phyloP scores from a whole-genome alignment of 2,797 vertebrate genomes.

The Lepilemur septentrionalis region DNA sequence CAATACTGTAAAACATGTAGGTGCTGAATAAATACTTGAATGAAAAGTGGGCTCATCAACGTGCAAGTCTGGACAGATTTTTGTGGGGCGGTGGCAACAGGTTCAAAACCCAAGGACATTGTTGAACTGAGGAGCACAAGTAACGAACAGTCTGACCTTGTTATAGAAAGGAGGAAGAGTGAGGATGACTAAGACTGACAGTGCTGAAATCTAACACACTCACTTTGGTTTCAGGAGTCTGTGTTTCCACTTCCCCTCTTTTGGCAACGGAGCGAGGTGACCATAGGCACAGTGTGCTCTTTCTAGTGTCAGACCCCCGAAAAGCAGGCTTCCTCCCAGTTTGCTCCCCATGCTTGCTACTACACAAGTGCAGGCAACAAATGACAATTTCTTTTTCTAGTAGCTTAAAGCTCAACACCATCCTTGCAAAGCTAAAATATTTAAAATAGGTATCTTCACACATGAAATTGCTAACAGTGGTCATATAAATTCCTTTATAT shows the following conservation, averaged over 20 bases:
- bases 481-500: neutral
- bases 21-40: neutral
- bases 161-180: neutral
- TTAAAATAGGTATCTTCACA: neutral
- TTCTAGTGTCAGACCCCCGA: neutral
- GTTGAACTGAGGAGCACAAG: neutral
- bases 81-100: neutral
- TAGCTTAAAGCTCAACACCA: neutral
- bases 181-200: neutral
- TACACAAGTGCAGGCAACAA: neutral
- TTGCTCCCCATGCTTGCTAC: neutral
- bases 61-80: neutral
- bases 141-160: neutral
- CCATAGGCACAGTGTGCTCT: neutral
- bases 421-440: neutral
- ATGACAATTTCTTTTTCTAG: neutral
- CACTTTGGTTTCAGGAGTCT: neutral
- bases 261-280: neutral
- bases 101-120: neutral
- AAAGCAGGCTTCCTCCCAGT: neutral
- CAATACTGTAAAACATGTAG: neutral
- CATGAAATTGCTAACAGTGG: neutral
- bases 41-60: neutral
- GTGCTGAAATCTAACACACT: neutral
- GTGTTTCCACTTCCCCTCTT: neutral